Conservation (phyloP, 2,888 invertebrate species). For the Meteorus cinctellus region DNA sequence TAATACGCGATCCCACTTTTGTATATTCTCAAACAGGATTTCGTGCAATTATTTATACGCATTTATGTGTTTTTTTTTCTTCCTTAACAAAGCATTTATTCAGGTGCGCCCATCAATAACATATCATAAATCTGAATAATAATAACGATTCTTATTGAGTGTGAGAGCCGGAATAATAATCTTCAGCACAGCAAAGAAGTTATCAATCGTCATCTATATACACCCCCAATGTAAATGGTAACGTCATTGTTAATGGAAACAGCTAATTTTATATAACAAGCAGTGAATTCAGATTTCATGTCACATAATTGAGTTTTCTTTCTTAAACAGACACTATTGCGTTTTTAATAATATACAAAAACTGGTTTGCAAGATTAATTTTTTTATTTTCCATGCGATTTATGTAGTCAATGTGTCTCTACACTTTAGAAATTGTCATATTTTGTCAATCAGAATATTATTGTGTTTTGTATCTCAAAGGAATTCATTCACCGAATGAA, state of each 20-base stretch:
- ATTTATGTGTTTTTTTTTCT: conserved; percentile 14
- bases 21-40: background rate
- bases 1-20: background rate
- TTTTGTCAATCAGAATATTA: background rate
- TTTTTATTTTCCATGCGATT: conserved; percentile 47
- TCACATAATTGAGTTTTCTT: conserved; percentile 48
- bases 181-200: conserved; percentile 60
- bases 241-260: conserved; percentile 63
- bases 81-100: conserved; percentile 12
- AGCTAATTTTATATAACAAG: conserved; percentile 64
- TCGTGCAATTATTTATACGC: background rate
- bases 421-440: background rate
- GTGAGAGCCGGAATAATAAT: conserved; percentile 33
- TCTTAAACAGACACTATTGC: conserved; percentile 21
- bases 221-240: conserved; percentile 67
- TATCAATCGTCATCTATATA: conserved; percentile 59
- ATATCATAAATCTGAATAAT: conserved; percentile 15
- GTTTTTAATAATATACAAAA: conserved; percentile 51
- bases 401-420: background rate
- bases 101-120: conserved; percentile 20
- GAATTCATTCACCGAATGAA: background rate
- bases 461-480: background rate
- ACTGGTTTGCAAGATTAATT: conserved; percentile 60
- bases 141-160: background rate
- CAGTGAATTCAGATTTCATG: conserved; percentile 65